phyloP scores from a whole-genome alignment of 37 sponge, comb jelly and placozoan species.

The Aplysina aerophoba region DNA sequence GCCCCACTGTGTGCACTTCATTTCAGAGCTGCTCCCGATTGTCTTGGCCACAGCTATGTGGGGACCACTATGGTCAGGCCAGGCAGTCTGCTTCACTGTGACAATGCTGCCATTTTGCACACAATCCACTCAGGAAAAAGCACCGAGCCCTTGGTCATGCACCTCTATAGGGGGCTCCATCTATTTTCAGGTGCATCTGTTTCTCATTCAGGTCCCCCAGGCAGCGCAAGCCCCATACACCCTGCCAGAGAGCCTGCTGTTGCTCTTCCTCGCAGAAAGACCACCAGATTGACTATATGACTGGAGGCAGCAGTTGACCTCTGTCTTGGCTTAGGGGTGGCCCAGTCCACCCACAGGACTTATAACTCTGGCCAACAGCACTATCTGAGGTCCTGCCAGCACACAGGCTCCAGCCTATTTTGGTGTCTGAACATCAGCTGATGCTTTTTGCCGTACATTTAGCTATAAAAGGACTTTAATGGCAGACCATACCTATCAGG shows the following conservation, averaged over 20 bases:
- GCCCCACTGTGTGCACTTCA: no score
- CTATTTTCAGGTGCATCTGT: not conserved
- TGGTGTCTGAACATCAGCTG: slow-evolving; percentile 24
- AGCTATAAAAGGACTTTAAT: not conserved
- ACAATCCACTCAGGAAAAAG: not conserved
- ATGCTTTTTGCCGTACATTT: not conserved
- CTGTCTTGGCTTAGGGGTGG: not conserved
- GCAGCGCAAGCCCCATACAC: not conserved
- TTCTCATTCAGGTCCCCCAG: not conserved
- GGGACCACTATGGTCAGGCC: no score
- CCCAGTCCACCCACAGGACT: not conserved
- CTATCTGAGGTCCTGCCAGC: not conserved
- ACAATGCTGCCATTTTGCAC: not conserved
- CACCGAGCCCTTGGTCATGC: not conserved
- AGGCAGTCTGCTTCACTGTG: not conserved
- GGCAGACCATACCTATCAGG: slow-evolving; percentile 20
- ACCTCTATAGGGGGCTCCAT: not conserved
- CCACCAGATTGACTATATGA: not conserved
- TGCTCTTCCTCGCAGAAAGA: not conserved
- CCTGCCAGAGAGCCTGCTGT: not conserved
- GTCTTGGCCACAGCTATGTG: no score
- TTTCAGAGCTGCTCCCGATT: not conserved
- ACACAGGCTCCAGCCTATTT: not conserved
- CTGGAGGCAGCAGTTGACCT: not conserved
- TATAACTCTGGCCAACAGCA: slow-evolving; percentile 22